phyloP scores from a whole-genome alignment of 2,888 invertebrate genomes.

The Gibbula magus region DNA sequence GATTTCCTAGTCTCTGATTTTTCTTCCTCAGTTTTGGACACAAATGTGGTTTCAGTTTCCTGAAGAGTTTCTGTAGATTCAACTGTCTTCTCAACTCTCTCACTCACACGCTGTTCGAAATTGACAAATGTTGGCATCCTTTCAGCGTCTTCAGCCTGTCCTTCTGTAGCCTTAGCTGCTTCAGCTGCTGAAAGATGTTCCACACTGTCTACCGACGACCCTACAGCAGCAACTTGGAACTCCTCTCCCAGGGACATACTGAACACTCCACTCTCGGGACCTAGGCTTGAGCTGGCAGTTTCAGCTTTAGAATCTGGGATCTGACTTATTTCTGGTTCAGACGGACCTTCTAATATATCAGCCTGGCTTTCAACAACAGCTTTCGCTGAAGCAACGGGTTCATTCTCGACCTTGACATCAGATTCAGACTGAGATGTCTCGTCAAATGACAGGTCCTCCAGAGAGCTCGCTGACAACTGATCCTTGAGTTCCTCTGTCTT shows the following conservation, averaged over 20 bases:
- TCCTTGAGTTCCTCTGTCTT: constrained; percentile 12
- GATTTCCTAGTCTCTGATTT: constrained; percentile 15
- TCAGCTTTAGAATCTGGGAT: constrained; percentile 3
- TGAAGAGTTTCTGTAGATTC: neutral
- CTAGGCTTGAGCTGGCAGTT: constrained; percentile 25
- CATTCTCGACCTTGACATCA: neutral
- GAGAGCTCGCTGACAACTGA: neutral
- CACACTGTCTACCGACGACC: constrained; percentile 24
- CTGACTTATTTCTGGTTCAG: neutral
- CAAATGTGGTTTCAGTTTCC: constrained; percentile 5
- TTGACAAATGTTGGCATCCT: neutral
- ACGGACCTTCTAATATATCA: neutral
- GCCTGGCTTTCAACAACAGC: neutral
- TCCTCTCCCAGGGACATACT: constrained; percentile 32
- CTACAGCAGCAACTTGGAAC: neutral
- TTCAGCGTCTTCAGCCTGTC: neutral
- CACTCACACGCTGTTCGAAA: neutral
- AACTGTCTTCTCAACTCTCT: neutral
- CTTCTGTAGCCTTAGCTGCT: neutral
- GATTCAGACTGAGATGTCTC: neutral
- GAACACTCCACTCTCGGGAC: constrained; percentile 35
- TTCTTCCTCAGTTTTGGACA: constrained; percentile 18
- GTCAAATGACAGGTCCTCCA: neutral
- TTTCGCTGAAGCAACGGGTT: neutral
- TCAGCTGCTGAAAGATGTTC: neutral